These are phyloP conservation scores for Lethrus apterus DNA, from an alignment of 1,140 invertebrate genomes.

Conservation along the genomic window DNA sequence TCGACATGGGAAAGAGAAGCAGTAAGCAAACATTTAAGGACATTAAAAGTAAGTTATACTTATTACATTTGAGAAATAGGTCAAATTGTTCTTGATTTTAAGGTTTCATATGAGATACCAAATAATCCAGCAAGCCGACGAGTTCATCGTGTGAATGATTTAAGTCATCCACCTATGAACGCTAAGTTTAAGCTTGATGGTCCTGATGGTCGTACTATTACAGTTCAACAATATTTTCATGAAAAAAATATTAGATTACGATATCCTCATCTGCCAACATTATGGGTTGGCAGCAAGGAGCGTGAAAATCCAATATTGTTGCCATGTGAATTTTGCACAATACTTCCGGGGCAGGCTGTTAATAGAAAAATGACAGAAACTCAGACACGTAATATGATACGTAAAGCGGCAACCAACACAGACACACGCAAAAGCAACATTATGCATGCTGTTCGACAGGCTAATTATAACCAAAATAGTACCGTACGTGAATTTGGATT, in stretches of 20 bases:
- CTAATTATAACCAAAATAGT: conserved; percentile 44
- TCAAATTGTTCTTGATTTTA: conserved; percentile 25
- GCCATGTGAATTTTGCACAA: conserved; percentile 54
- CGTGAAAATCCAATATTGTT: conserved; percentile 45
- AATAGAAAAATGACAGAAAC: conserved; percentile 46
- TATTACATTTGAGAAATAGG: too few relatives aligned
- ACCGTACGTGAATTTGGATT: conserved; percentile 54
- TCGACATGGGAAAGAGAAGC: too few relatives aligned
- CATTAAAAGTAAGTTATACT: too few relatives aligned
- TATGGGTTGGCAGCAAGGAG: conserved; percentile 51
- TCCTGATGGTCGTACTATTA: too few relatives aligned
- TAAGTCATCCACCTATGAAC: conserved; percentile 36
- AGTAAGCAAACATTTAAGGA: too few relatives aligned
- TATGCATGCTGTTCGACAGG: conserved; percentile 45
- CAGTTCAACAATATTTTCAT: too few relatives aligned
- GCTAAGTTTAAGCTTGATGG: conserved; percentile 40
- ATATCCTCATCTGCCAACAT: conserved; percentile 51
- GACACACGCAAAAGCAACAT: conserved; percentile 55
- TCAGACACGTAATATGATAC: conserved; percentile 61
- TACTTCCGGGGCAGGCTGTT: conserved; percentile 52
- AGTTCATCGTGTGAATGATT: conserved; percentile 46
- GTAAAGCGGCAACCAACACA: conserved; percentile 42
- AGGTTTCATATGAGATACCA: conserved; percentile 46
- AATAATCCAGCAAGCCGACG: conserved; percentile 37
- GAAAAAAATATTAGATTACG: conserved; percentile 44